These are phyloP conservation scores for Matsumyia berberina DNA, from an alignment of 2,888 invertebrate species.

Conservation along the genomic window DNA sequence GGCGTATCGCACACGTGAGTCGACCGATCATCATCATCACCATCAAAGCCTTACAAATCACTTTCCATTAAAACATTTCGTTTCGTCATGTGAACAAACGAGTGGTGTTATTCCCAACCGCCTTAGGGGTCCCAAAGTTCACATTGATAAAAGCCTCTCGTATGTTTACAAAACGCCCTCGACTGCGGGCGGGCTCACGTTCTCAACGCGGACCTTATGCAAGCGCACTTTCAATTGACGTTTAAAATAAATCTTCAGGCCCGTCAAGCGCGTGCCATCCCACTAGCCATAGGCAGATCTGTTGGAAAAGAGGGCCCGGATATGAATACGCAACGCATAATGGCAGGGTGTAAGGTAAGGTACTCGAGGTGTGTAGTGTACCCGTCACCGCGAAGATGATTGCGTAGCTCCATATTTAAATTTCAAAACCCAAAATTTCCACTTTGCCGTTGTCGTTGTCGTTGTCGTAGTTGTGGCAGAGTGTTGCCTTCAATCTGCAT, in stretches of 20 bases:
- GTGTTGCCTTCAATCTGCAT: slow-evolving; percentile 60
- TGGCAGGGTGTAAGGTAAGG: slow-evolving; percentile 34
- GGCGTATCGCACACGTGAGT: not conserved
- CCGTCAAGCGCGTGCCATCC: slow-evolving; percentile 27
- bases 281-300: not conserved
- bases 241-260: slow-evolving; percentile 8
- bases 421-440: slow-evolving; percentile 42
- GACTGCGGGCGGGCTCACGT: slow-evolving; percentile 5
- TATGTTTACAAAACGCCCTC: slow-evolving; percentile 24
- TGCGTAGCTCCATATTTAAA: slow-evolving; percentile 43
- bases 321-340: slow-evolving; percentile 54
- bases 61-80: slow-evolving; percentile 12
- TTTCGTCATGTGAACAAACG: not conserved
- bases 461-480: not conserved
- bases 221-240: slow-evolving; percentile 10
- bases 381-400: slow-evolving; percentile 17
- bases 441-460: slow-evolving; percentile 5
- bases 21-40: not conserved
- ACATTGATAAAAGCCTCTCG: slow-evolving; percentile 21
- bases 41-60: not conserved
- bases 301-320: slow-evolving; percentile 30
- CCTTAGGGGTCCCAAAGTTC: not conserved
- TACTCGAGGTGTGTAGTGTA: slow-evolving; percentile 28
- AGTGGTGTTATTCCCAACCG: not conserved
- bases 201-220: slow-evolving; percentile 6